Conservation (phyloP, 2,888 invertebrate species). For the Epinotia brunnichana region DNA sequence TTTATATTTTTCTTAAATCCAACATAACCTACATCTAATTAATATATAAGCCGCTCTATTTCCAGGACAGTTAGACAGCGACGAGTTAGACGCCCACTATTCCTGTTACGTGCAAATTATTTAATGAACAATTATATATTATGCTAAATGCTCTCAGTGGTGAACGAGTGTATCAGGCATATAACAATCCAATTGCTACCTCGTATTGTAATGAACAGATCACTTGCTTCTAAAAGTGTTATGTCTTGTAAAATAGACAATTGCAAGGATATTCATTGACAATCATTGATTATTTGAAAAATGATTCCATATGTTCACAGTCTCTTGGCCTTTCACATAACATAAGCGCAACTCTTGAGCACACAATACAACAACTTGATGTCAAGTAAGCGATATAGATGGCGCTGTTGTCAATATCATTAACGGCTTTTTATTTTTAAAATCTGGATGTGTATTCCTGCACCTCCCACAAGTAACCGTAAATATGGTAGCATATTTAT, state of each 20-base stretch:
- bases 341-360: not conserved
- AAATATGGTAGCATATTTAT: not conserved
- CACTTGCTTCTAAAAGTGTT: not conserved
- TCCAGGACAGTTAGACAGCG: slow-evolving; percentile 39
- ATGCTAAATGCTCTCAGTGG: not conserved
- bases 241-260: no score
- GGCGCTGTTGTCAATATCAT: slow-evolving; percentile 3
- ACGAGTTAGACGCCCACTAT: slow-evolving; percentile 20
- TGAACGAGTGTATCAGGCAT: not conserved
- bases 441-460: not conserved
- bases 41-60: slow-evolving; percentile 32
- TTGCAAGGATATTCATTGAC: no score
- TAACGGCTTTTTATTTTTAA: slow-evolving; percentile 3
- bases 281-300: no score
- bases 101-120: not conserved
- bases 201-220: slow-evolving; percentile 12
- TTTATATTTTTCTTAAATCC: not conserved
- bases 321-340: no score
- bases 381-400: not conserved
- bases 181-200: not conserved
- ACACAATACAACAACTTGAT: not conserved
- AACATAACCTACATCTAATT: not conserved
- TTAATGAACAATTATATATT: not conserved
- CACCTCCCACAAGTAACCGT: not conserved
- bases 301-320: no score